A percentile compares a stretch with the other conserved stretches of the same genome.
These are phyloP conservation scores for Cancer borealis DNA, from an alignment of 2,888 invertebrate species.

Conservation along the genomic window DNA sequence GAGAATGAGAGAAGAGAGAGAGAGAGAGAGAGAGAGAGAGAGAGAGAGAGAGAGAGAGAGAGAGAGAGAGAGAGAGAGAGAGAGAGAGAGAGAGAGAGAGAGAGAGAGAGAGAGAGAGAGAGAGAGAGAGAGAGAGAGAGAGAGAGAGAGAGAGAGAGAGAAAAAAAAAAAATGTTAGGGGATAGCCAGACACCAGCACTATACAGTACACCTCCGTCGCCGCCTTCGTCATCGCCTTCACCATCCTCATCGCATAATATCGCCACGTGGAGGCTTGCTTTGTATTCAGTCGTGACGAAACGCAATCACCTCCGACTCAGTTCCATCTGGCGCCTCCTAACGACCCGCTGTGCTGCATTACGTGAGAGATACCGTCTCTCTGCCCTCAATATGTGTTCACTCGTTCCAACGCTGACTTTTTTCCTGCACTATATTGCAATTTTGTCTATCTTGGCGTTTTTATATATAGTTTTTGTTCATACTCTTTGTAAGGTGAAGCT, in stretches of 20 bases:
- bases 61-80: neutral
- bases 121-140: neutral
- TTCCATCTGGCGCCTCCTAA: conserved; percentile 28
- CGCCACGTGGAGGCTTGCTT: neutral
- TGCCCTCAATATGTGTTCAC: conserved; percentile 36
- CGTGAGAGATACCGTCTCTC: conserved; percentile 28
- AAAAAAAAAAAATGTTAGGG: neutral
- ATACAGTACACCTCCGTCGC: neutral
- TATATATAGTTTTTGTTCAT: neutral
- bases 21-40: too few relatives aligned
- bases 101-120: conserved; percentile 28
- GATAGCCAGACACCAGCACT: neutral
- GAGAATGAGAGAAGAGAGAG: neutral
- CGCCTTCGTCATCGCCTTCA: neutral
- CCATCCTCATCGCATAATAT: neutral
- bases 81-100: neutral
- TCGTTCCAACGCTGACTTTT: neutral
- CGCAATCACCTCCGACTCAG: neutral
- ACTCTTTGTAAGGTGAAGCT: conserved; percentile 27
- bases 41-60: too few relatives aligned
- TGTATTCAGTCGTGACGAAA: conserved; percentile 41
- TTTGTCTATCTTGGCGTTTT: neutral
- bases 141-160: conserved; percentile 5
- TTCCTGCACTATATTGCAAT: conserved; percentile 26
- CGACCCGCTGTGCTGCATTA: conserved; percentile 27